Evolutionary conservation across 1,140 invertebrate species (phyloP), one percentile per base, ranked within the genome.

Genomic region (Proctacanthus coquilletti): DNA sequence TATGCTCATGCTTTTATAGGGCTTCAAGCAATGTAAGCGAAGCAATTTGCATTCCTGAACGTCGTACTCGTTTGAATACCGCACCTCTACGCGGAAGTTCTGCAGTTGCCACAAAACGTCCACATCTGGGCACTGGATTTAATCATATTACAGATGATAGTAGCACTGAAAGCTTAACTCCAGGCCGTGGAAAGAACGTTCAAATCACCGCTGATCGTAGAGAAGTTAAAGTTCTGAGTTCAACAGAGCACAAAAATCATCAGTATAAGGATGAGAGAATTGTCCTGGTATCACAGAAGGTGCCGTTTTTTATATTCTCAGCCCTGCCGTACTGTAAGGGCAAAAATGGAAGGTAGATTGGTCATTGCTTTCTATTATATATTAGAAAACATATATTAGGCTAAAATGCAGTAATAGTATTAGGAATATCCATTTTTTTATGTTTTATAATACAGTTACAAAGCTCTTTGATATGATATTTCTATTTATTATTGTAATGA

Each of bases 271-370:
- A 84, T 59, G 81, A 87, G 55, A 69, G 84, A 46, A 64, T 88
- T 39, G 73, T 84, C 35, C 65, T 89, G 55, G 72, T 39, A 72
- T 81, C 41, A 49, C 70, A 23, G 69, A 77, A 53, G 70, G 77
- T 56, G 69, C 85, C 85, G 21, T 82, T 84, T 60, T 62, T 83
- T 43, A 66, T 91, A 38, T 89, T 84, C 61, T 87, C 84, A 18
- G 72, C 80, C 29, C 69, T 91, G 50, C 80, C 84, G 29, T 87
- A 84, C 53, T 77, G 71, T 42, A 81, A 77, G 62, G 71, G 68
- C 69, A 50, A 68, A 70, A 45, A 68, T 58, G 48, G 69, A 61
- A 51, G 72, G 78, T 80, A 77, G 68, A 45, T 51, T 46, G 30
- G 29, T 9, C 15, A 35, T 20, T 14, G n/a, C n/a, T n/a, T n/a